These are phyloP conservation scores for Teleopsis dalmanni DNA, from an alignment of 1,140 invertebrate species.

Conservation along the genomic window DNA sequence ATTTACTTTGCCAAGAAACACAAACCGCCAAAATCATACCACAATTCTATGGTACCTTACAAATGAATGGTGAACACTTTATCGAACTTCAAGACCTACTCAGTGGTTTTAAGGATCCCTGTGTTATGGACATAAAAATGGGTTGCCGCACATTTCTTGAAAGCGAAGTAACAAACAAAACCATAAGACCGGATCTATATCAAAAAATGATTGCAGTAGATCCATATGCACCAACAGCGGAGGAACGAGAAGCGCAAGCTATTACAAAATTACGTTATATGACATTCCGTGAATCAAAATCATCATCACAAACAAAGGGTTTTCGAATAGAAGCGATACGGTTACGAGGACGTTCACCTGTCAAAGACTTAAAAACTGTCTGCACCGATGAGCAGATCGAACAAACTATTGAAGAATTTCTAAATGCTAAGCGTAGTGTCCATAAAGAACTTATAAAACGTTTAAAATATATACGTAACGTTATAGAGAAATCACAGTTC, in stretches of 20 bases:
- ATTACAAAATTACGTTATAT: constrained; percentile 92
- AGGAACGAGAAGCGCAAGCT: constrained; percentile 68
- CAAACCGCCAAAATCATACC: constrained; percentile 72
- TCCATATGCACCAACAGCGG: constrained; percentile 70
- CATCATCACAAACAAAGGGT: constrained; percentile 84
- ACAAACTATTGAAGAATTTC: constrained; percentile 70
- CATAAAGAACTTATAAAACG: constrained; percentile 62
- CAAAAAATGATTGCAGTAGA: constrained; percentile 93
- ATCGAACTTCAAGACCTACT: constrained; percentile 86
- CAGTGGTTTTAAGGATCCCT: constrained; percentile 75
- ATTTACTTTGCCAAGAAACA: constrained; percentile 68
- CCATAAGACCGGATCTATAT: constrained; percentile 70
- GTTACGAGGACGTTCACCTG: constrained; percentile 61
- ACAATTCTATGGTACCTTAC: constrained; percentile 76
- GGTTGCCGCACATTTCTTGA: constrained; percentile 89
- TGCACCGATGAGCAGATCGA: constrained; percentile 69
- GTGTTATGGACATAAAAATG: constrained; percentile 91
- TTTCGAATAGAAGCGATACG: constrained; percentile 96
- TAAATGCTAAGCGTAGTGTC: constrained; percentile 59
- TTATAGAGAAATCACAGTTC: constrained; percentile 78
- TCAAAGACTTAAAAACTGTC: constrained; percentile 70
- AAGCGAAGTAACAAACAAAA: constrained; percentile 81
- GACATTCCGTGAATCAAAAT: constrained; percentile 89
- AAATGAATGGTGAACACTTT: constrained; percentile 78
- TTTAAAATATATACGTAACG: constrained; percentile 66